Evolutionary conservation across 53 echinoderm and acorn worm species (phyloP).

Genomic region (Actinopyga echinites): DNA sequence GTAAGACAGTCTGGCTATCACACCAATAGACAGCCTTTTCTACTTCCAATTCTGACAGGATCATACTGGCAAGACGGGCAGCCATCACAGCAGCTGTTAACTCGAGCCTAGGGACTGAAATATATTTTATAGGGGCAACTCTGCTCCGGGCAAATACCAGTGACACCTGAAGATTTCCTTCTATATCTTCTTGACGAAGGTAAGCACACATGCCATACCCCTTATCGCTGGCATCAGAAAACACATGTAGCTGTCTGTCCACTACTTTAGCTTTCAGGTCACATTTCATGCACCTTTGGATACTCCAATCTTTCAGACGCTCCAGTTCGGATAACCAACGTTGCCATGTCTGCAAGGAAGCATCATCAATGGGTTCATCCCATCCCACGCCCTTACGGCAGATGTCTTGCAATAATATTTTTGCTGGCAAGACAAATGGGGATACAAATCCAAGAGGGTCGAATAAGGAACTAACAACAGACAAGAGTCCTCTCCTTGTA

Average conservation of each 20-base stretch:
- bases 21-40: background rate
- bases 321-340: conserved; percentile 50
- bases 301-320: conserved; percentile 17
- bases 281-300: conserved; percentile 54
- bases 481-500: conserved; percentile 35
- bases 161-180: conserved; percentile 44
- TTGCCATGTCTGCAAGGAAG: conserved; percentile 11
- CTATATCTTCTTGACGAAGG: conserved; percentile 19
- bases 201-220: conserved; percentile 57
- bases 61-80: background rate
- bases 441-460: conserved; percentile 37
- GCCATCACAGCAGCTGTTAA: conserved; percentile 53
- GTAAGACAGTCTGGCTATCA: conserved; percentile 36
- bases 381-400: conserved; percentile 9
- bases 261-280: conserved; percentile 1
- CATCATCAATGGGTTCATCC: conserved; percentile 7
- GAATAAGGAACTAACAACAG: conserved; percentile 34
- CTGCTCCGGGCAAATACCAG: conserved; percentile 44
- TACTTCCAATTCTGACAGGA: conserved; percentile 11
- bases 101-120: conserved; percentile 48
- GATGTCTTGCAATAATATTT: conserved; percentile 18
- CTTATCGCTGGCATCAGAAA: conserved; percentile 53
- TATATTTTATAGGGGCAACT: conserved; percentile 49
- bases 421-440: conserved; percentile 29
- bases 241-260: conserved; percentile 44